Evolutionary conservation across 2,888 invertebrate species (phyloP).

Genomic region (Bedellia somnulentella): DNA sequence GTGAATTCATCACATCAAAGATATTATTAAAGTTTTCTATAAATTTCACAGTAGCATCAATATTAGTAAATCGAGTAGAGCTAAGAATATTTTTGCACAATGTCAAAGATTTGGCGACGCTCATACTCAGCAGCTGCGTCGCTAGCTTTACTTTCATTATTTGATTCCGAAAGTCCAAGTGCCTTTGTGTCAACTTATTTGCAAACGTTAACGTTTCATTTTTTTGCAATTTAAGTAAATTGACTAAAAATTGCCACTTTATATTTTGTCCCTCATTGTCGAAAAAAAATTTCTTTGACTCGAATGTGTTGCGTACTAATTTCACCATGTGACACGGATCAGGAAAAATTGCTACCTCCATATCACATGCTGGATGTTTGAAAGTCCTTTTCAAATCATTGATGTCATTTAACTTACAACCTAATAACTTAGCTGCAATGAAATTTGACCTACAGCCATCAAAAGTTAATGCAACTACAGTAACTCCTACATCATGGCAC

Average conservation of each 20-base stretch:
- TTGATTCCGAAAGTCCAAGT: not conserved
- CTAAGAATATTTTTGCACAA: not conserved
- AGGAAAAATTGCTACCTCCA: no score
- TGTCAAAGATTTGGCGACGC: not conserved
- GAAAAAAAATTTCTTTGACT: no score
- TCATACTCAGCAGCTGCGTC: not conserved
- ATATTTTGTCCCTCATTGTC: no score
- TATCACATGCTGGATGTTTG: no score
- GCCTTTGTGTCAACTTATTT: not conserved
- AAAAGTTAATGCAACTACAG: no score
- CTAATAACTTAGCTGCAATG: no score
- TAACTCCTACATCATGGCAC: not conserved
- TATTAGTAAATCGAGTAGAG: not conserved
- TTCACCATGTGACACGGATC: no score
- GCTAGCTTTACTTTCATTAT: not conserved
- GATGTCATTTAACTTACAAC: no score
- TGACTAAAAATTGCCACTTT: not conserved
- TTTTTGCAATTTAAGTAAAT: not conserved
- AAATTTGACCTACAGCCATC: no score
- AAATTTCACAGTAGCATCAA: not conserved
- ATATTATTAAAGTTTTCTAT: not conserved
- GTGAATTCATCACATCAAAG: not conserved
- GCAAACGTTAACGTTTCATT: not conserved
- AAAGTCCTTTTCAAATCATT: no score
- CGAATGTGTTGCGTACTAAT: no score